phyloP scores from a whole-genome alignment of 2,113 vertebrate genomes.

The Ascaphus truei region DNA sequence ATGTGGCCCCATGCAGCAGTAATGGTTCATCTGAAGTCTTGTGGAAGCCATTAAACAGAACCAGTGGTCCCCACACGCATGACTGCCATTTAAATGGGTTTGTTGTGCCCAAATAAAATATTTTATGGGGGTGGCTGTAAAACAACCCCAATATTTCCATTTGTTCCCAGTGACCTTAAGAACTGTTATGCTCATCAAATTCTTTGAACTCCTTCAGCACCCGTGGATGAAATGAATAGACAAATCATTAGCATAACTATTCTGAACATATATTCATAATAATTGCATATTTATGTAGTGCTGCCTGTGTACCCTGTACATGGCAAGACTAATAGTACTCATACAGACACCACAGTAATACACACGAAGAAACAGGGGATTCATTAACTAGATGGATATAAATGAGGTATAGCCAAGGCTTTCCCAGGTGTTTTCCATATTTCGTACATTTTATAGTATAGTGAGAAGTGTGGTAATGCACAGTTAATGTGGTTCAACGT shows the following conservation, averaged over 20 bases:
- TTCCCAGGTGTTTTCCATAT: no score
- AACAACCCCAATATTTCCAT: background rate
- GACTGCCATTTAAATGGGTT: background rate
- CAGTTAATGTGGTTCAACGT: no score
- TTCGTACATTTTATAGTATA: no score
- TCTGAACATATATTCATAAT: background rate
- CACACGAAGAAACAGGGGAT: no score
- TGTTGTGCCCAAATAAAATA: background rate
- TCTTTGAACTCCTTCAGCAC: background rate
- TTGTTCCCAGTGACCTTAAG: background rate
- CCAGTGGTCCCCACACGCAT: background rate
- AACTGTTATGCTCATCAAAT: background rate
- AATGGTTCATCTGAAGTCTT: background rate
- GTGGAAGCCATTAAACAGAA: background rate
- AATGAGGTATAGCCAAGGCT: no score
- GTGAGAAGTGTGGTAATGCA: no score
- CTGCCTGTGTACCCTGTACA: no score
- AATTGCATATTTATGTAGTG: background rate
- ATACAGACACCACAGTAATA: no score
- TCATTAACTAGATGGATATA: no score
- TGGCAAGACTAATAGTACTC: no score
- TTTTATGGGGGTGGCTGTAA: background rate
- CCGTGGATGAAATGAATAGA: constrained; percentile 7
- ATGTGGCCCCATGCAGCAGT: background rate
- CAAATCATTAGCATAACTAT: background rate